Evolutionary conservation across 1,140 invertebrate species (phyloP).

Genomic region (Eriosoma lanigerum): DNA sequence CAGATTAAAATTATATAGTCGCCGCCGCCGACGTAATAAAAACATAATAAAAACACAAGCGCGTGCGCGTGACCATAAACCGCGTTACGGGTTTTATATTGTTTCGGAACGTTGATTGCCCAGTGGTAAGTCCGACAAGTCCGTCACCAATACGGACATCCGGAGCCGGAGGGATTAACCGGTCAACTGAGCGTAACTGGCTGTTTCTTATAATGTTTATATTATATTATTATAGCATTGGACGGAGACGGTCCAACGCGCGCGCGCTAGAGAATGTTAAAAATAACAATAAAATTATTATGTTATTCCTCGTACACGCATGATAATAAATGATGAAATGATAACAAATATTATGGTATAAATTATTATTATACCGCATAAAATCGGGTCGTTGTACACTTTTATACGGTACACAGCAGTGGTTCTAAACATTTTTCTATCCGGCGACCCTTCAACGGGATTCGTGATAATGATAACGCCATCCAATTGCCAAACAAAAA

Average conservation of each 20-base stretch:
- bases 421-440: too few species aligned
- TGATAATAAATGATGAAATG: background rate
- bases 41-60: background rate
- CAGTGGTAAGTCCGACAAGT: background rate
- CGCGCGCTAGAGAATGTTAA: background rate
- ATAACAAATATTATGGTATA: background rate
- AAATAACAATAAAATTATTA: background rate
- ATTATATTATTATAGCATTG: background rate
- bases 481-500: too few species aligned
- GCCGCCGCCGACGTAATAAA: background rate
- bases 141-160: slow-evolving; percentile 25
- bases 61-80: background rate
- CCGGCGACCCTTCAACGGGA: too few species aligned
- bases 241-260: slow-evolving; percentile 17
- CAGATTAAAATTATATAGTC: background rate
- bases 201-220: background rate
- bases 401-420: background rate
- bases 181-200: background rate
- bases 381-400: background rate
- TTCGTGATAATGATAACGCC: too few species aligned
- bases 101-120: background rate
- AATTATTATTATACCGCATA: background rate
- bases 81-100: slow-evolving; percentile 22
- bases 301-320: too few species aligned
- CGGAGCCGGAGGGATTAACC: slow-evolving; percentile 9